Conservation (phyloP, 2,113 vertebrate species). For the Macroglossus sobrinus region DNA sequence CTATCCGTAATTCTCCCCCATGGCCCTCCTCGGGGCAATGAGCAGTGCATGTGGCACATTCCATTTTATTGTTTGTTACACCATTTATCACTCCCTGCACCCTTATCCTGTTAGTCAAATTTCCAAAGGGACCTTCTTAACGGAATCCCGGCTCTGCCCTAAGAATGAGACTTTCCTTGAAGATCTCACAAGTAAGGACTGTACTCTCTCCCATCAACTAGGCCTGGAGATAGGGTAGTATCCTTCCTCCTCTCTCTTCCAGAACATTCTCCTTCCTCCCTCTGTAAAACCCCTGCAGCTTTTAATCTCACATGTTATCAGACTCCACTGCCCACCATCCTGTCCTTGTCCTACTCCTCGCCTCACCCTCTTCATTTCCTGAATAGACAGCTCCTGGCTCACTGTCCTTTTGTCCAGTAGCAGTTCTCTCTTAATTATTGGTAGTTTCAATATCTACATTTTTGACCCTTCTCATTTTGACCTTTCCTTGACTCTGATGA, state of each 20-base stretch:
- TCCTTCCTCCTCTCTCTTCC: neutral
- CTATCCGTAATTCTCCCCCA: neutral
- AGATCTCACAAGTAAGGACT: neutral
- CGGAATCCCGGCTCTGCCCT: neutral
- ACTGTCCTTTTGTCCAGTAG: neutral
- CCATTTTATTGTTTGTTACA: no score
- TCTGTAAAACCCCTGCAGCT: neutral
- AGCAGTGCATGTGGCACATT: neutral
- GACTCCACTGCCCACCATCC: neutral
- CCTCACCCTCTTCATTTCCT: neutral
- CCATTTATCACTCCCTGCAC: neutral
- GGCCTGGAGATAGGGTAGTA: neutral
- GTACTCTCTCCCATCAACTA: neutral
- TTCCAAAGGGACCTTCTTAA: neutral
- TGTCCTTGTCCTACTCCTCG: neutral
- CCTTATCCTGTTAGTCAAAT: neutral
- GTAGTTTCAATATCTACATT: neutral
- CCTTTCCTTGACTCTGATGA: neutral
- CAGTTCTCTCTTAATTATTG: neutral
- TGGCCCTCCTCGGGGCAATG: neutral
- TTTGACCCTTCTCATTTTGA: neutral
- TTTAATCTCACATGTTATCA: neutral
- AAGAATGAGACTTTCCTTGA: neutral
- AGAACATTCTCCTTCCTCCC: neutral
- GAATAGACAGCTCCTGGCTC: neutral